Percentiles rank a stretch among this genome's conserved stretches.
Evolutionary conservation across 1,140 invertebrate species (phyloP).

Genomic region (Amphibalanus amphitrite): DNA sequence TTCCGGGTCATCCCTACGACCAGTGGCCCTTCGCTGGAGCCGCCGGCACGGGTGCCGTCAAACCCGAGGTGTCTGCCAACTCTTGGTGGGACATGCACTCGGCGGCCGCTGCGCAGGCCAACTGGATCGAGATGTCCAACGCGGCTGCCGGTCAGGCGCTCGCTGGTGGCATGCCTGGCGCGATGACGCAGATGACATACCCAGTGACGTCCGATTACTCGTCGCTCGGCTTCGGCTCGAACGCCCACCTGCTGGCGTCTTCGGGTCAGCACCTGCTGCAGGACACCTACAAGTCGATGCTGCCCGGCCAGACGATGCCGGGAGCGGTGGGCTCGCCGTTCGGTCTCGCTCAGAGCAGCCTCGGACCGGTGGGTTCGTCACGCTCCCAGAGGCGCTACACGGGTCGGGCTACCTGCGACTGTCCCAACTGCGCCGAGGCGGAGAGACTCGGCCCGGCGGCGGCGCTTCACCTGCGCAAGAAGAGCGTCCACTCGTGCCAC

Average conservation of each 20-base stretch:
- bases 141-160: conserved; percentile 27
- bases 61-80: conserved; percentile 38
- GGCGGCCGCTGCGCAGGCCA: conserved; percentile 37
- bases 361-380: conserved; percentile 21
- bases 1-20: conserved; percentile 57
- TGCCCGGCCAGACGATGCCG: conserved; percentile 33
- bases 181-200: too few relatives aligned
- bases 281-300: conserved; percentile 91
- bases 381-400: conserved; percentile 83
- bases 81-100: conserved; percentile 85
- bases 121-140: conserved; percentile 52
- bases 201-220: conserved; percentile 49
- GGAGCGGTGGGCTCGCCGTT: conserved; percentile 28
- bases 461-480: conserved; percentile 70
- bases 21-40: conserved; percentile 63
- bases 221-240: conserved; percentile 57
- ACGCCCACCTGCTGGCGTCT: conserved; percentile 48
- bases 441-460: conserved; percentile 85
- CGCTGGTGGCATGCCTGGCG: too few relatives aligned
- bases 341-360: conserved; percentile 22
- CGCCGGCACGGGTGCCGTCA: conserved; percentile 51
- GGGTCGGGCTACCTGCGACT: conserved; percentile 91
- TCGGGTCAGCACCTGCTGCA: conserved; percentile 76
- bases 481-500: conserved; percentile 97
- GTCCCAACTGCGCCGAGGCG: conserved; percentile 94